Evolutionary conservation across 2,888 invertebrate genomes (phyloP), one percentile per base, ranked within the genome.

Genomic region (Caenorhabditis becei): DNA sequence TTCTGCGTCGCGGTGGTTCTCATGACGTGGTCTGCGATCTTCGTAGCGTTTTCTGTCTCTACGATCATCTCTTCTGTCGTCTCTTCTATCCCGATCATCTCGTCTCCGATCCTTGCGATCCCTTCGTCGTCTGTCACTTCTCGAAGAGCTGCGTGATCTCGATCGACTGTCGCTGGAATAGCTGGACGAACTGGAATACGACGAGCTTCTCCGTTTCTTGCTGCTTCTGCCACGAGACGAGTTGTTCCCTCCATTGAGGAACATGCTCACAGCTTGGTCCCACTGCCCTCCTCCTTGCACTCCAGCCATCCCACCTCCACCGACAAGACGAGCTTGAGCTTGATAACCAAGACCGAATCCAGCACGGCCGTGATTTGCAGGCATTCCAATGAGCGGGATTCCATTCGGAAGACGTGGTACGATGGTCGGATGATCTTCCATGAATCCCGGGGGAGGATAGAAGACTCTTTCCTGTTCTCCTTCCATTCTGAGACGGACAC

Each of bases 341-440:
- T 65, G 77, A 54, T 77, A 72, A 7, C 58, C 62, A 2, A 20
- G 58, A 20, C 85, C 85, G 41, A 85, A 85, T 1, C 85, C 85
- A 49, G 85, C 85, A 11, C 66, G 44, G 35, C 85, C 85, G 44
- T 85, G 85, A 59, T 82, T 85, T 23, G 65, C 10, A 24, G 82
- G 85, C 49, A 77, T 37, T 35, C 47, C 66, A 11, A 83, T 23
- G 0, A 83, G 67, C 10, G 84, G 83, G 5, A 83, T 82, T 24
- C 84, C 84, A 44, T 81, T 83, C n/a, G 84, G 83, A 10, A 85
- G 66, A 35, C 84, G 75, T 35, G 84, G 84, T 16, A 85, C 77
- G 16, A 85, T 81, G 11, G 75, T 66, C 44, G 49, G 69, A 37
- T 18, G 66, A 8, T 18, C 28, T 2, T 28, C 32, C 77, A 77